Percentiles rank a stretch among this genome's conserved stretches.
Conservation (phyloP, 2,113 vertebrate genomes). For the Hippoglossus stenolepis region DNA sequence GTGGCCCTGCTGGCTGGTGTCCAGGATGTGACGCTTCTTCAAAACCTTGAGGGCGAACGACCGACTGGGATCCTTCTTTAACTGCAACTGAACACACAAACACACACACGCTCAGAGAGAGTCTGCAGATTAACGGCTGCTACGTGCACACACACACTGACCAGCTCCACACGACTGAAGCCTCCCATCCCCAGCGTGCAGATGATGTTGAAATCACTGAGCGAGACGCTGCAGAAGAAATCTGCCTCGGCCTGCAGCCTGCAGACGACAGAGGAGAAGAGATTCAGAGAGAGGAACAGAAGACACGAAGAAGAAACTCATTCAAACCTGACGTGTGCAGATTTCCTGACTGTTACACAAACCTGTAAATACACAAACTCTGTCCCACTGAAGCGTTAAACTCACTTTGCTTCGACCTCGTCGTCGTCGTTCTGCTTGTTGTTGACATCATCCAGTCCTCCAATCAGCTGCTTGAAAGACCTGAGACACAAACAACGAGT, state of each 20-base stretch:
- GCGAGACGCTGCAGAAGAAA: conserved; percentile 74
- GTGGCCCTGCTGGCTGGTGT: conserved; percentile 82
- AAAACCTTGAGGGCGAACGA: conserved; percentile 82
- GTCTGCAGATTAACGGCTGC: neutral
- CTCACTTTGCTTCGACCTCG: conserved; percentile 78
- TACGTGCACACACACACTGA: neutral
- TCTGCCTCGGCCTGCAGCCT: conserved; percentile 73
- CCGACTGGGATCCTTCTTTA: conserved; percentile 68
- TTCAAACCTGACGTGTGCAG: too few relatives aligned
- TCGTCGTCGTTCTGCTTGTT: conserved; percentile 66
- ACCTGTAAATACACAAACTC: neutral
- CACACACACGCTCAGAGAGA: neutral
- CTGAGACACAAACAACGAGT: conserved; percentile 35
- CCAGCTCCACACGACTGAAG: conserved; percentile 83
- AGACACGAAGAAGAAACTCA: too few relatives aligned
- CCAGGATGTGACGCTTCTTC: conserved; percentile 81
- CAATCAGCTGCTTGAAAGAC: conserved; percentile 82
- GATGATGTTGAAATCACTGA: conserved; percentile 71
- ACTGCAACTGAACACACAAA: conserved; percentile 72
- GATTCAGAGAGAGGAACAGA: too few relatives aligned
- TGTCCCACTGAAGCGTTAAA: too few relatives aligned
- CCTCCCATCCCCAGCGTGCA: conserved; percentile 81
- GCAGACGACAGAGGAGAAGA: neutral
- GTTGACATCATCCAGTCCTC: conserved; percentile 74
- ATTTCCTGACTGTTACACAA: too few relatives aligned